Evolutionary conservation across 2,888 invertebrate genomes (phyloP), one percentile per base, ranked within the genome.

Genomic region (Notodonta ziczac): DNA sequence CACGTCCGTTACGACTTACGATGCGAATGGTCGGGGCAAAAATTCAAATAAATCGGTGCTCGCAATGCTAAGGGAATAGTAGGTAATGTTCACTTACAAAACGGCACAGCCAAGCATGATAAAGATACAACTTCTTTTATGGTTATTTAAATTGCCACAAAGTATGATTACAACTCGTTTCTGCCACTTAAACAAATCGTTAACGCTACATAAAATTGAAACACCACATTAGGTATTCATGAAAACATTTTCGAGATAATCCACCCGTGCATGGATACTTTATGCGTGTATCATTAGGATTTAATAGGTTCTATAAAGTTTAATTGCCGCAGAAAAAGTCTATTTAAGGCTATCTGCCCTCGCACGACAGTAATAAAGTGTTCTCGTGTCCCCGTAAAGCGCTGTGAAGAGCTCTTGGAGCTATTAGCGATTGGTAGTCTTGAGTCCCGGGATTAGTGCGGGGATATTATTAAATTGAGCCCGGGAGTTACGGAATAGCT

Each of bases 171-270:
- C 8, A 51, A 51, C n/a, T 46, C 46, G n/a, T 13, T n/a, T 46
- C 14, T 5, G 51, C 16, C 50, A 58, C 39, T 58, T 59, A 60
- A 65, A 48, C 62, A 69, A 67, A 73, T 61, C 60, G 46, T n/a
- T 46, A 63, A 70, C 61, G 64, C 56, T 56, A 60, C 63, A 73
- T 66, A 60, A 73, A 71, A 67, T 65, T 58, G 53, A 62, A 32
- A 67, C 56, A 57, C 57, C 55, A 50, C 60, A 66, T 70, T 61
- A 63, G 58, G 59, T 56, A 67, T 62, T 65, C 51, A 51, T 24
- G 24, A 51, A 51, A 51, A 16, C 10, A 51, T 51, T 16, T 51
- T 53, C 4, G 9, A 5, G 16, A 32, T 35, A 35, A 50, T 16
- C 50, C 6, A 35, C 35, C 13, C 53, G 4, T 7, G 5, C 50